Base-by-base conservation (phyloP, 2,797 vertebrate genomes). In the Acridotheres tristis region DNA sequence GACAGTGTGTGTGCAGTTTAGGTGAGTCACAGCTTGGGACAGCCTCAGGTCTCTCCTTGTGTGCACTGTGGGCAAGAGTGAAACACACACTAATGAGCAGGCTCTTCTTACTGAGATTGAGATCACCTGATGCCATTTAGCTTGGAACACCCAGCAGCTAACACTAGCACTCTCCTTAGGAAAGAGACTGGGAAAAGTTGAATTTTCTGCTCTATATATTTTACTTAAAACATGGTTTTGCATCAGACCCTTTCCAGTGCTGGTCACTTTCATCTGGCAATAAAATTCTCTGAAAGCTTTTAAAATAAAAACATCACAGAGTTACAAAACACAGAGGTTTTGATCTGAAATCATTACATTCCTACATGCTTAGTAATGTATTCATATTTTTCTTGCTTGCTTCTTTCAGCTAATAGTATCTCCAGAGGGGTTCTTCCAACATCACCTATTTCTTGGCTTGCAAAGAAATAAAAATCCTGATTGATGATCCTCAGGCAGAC, bases 401-500 rank as follows among this genome's bases (percentile, higher is more conserved):
- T 75, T 72, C 76, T 81, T 88, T 79, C 79, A 76, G 50, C 55
- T 94, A 85, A 81, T 45, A 34, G 30, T 53, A 63, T 62, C 85
- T 88, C 83, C 67, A 93, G 82, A 83, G 79, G 65, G 75, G 68
- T 55, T 93, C 85, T 78, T 91, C 87, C 76, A 94, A 59, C 63
- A 77, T 86, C 55, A 63, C 85, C 85, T 73, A 54, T 80, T 88
- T 81, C 79, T 90, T 85, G 88, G 69, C 79, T 94, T 63, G 82
- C 69, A 84, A 89, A 87, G 75, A 90, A 90, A 85, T 83, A 76
- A 83, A 94, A 84, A 53, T 67, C 72, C 65, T 91, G 79, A 85
- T 74, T 88, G 92, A 91, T 84, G 94, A 88, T 86, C 2, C 1
- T 0, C 76, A 86, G 69, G 59, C 91, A 89, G 89, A 57, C 50